Evolutionary conservation across 2,888 invertebrate genomes (phyloP), one percentile per base, ranked within the genome.

Genomic region (Stegana nigrithorax): DNA sequence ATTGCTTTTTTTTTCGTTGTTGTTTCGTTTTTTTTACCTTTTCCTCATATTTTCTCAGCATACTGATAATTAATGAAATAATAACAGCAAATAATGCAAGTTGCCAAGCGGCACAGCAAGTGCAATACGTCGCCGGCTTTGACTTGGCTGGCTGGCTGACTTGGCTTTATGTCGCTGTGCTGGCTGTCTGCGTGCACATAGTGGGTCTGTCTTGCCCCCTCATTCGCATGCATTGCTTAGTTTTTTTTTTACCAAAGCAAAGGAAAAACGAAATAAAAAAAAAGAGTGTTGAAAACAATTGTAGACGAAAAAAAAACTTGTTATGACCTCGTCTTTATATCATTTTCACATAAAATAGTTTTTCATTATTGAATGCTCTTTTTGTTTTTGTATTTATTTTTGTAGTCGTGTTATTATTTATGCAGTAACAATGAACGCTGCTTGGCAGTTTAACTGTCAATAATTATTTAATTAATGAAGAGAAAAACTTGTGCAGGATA

Each of bases 31-130:
- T n/a, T n/a, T n/a, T n/a, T n/a, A n/a, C n/a, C n/a, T n/a, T n/a
- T n/a, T n/a, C n/a, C n/a, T n/a, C 10, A 63, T 60, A 67, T 67
- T 67, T 67, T 62, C 64, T 61, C 61, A 23, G 25, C 53, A 55
- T 57, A 47, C 42, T 55, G 47, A 39, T n/a, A 56, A 55, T 21
- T 51, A 44, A n/a, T 55, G 26, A 21, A 55, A 36, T 36, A 55
- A 55, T 36, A 32, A 21, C n/a, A 27, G 50, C 50, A 50, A 39
- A 39, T 39, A n/a, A 42, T 42, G 42, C 42, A 29, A 7, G 45
- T 21, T 45, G 50, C 23, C 23, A 50, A 26, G 50, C 26, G 17
- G 7, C 26, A 50, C 17, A 39, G 39, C 39, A n/a, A 39, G 39
- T 29, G 32, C 53, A 55, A 32, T 36, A 55, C 29, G 32, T 36